A percentile compares a stretch with the other conserved stretches of the same genome.
Evolutionary conservation across 2,888 invertebrate species (phyloP).

Genomic region (Dyspetes luteomarginatus): DNA sequence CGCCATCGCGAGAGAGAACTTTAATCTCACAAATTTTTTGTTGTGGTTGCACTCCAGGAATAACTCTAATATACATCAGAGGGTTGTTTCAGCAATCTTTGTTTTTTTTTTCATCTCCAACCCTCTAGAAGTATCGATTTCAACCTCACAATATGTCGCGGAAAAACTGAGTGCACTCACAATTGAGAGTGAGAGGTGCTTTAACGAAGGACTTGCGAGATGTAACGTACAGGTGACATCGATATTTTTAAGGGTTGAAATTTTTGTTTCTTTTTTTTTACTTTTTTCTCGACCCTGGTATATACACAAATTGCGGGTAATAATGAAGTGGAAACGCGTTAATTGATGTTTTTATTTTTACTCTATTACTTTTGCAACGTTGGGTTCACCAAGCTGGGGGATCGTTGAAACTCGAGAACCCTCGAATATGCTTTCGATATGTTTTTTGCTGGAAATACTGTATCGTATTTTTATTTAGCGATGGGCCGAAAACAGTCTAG

Average conservation of each 20-base stretch:
- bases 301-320: background rate
- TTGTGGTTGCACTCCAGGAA: background rate
- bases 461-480: no score
- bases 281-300: background rate
- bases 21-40: conserved; percentile 30
- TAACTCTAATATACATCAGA: background rate
- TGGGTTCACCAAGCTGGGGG: background rate
- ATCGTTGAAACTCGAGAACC: conserved; percentile 16
- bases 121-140: background rate
- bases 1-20: background rate
- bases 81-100: background rate
- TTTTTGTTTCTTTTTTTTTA: background rate
- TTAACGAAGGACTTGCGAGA: background rate
- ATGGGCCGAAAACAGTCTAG: no score
- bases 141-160: background rate
- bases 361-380: background rate
- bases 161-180: background rate
- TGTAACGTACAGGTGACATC: background rate
- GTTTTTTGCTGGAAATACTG: background rate
- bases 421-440: conserved; percentile 34
- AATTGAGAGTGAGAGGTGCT: background rate
- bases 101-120: background rate
- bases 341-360: conserved; percentile 13
- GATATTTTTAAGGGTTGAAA: conserved; percentile 1
- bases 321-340: background rate